Evolutionary conservation across 1,140 invertebrate species (phyloP), one percentile per base, ranked within the genome.

Genomic region (Physella acuta): DNA sequence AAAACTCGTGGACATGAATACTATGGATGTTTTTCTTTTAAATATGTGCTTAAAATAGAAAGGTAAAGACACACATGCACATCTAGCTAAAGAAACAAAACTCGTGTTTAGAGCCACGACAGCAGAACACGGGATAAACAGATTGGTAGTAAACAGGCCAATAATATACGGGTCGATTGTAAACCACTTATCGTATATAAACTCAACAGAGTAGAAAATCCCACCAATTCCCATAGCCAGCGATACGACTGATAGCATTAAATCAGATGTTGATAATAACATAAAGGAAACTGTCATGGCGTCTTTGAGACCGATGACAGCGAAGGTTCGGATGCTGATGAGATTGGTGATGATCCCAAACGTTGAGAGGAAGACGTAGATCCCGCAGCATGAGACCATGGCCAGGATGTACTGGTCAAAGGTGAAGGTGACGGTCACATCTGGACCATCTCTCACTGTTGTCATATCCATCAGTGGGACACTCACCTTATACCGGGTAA

Each of bases 61-160:
- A 33, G 62, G 62, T 52, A 16, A n/a, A n/a, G 49, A 39, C 28
- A 64, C 49, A 64, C 62, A 64, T 17, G 52, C 3, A 33, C 62
- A 64, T 5, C 51, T 37, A n/a, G 16, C 59, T 36, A 61, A 26
- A 8, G 59, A 33, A 11, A 61, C 26, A 39, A 39, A 61, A 2
- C 31, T 61, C 26, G 59, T 61, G 2, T 31, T 24, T 36, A 61
- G 30, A 3, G 37, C 33, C 36, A 36, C 39, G 34, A 34, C 4
- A 14, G 37, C 36, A 26, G 33, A 20, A 2, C 36, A 20, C 8
- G 37, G 16, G 14, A 61, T 14, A 11, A 61, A 24, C 33, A 61
- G 3, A 17, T 8, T 44, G 14, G 14, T n/a, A 3, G 28, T 24
- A 39, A 37, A 24, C 2, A 61, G 1, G 26, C 3, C 17, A 1